phyloP scores from a whole-genome alignment of 2,797 vertebrate species.

The Mastacembelus armatus region DNA sequence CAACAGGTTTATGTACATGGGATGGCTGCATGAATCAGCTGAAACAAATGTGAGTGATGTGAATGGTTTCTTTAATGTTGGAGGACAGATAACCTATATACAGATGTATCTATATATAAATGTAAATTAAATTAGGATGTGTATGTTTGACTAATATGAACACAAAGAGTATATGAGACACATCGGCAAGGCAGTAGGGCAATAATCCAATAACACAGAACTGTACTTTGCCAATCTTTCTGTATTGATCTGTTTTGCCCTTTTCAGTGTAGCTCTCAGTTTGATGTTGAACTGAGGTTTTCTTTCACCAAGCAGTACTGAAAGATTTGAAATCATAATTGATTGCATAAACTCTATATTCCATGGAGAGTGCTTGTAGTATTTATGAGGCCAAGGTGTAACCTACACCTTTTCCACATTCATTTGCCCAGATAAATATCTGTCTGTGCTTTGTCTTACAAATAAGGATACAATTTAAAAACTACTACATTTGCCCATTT shows the following conservation, averaged over 20 bases:
- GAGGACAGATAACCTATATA: background rate
- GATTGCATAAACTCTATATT: background rate
- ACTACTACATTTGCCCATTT: background rate
- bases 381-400: background rate
- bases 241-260: slow-evolving; percentile 53
- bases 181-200: background rate
- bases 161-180: background rate
- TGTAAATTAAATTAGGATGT: slow-evolving; percentile 2
- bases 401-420: background rate
- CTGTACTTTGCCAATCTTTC: background rate
- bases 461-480: background rate
- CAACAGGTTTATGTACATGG: too few species aligned
- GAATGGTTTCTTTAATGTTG: background rate
- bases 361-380: background rate
- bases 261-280: slow-evolving; percentile 7
- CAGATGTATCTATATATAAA: too few species aligned
- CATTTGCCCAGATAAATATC: background rate
- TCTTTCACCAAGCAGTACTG: background rate
- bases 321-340: background rate
- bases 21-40: too few species aligned
- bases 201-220: background rate
- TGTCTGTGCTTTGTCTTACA: background rate
- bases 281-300: slow-evolving; percentile 30
- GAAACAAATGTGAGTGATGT: background rate
- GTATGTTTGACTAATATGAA: background rate